Percentiles rank a stretch among this genome's conserved stretches.
Conservation (phyloP, 2,888 invertebrate species). For the Dicyrtomina minuta region DNA sequence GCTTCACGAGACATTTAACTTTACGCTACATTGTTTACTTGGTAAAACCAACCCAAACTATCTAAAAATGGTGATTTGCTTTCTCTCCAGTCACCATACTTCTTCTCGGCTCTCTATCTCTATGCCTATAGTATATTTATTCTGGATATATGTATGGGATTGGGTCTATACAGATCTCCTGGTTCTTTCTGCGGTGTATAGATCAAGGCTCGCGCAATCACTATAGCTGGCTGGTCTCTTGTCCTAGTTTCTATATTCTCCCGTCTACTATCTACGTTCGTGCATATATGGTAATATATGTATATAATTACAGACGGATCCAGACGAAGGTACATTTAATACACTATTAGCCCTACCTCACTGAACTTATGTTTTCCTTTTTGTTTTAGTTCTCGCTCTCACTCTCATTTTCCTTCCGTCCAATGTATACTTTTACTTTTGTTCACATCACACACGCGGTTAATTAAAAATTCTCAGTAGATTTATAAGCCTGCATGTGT, state of each 20-base stretch:
- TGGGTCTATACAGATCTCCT: too few species aligned
- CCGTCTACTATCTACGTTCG: too few species aligned
- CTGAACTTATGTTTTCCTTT: not conserved
- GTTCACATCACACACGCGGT: not conserved
- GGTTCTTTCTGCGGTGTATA: too few species aligned
- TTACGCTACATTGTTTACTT: conserved; percentile 43
- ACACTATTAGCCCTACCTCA: too few species aligned
- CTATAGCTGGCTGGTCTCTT: too few species aligned
- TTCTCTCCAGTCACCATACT: conserved; percentile 10
- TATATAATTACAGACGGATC: too few species aligned
- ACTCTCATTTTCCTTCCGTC: not conserved
- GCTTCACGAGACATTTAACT: conserved; percentile 44
- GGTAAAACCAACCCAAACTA: conserved; percentile 16
- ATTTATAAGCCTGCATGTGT: too few species aligned
- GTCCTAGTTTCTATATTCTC: too few species aligned
- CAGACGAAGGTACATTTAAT: too few species aligned
- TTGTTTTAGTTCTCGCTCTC: not conserved
- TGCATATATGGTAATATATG: too few species aligned
- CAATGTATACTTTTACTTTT: not conserved
- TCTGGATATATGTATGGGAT: not conserved
- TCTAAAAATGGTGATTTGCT: conserved; percentile 20
- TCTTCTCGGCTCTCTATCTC: not conserved
- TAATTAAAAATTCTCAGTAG: conserved; percentile 14
- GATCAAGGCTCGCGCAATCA: too few species aligned
- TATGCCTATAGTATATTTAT: not conserved